These are phyloP conservation scores for Andrena trimmerana DNA, from an alignment of 2,888 invertebrate genomes.

Conservation along the genomic window DNA sequence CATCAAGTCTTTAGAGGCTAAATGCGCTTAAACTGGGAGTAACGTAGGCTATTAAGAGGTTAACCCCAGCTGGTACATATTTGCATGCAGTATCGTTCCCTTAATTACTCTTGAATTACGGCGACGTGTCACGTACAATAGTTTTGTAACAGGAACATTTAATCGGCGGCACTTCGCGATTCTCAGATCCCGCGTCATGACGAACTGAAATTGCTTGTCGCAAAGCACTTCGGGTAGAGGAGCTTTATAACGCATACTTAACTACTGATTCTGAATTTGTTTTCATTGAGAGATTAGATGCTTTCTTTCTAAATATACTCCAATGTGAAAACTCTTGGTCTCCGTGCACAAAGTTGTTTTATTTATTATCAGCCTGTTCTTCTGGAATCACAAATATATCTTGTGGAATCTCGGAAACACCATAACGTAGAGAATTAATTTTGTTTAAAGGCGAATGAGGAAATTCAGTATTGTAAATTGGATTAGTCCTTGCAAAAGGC, in stretches of 20 bases:
- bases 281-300: background rate
- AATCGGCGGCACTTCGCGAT: constrained; percentile 30
- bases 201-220: constrained; percentile 5
- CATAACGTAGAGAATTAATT: background rate
- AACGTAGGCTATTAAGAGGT: constrained; percentile 66
- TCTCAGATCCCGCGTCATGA: background rate
- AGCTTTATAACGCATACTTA: background rate
- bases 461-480: too few species aligned
- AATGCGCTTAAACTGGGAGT: constrained; percentile 65
- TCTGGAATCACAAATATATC: too few species aligned
- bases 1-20: constrained; percentile 47
- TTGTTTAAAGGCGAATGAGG: background rate
- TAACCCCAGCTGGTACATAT: constrained; percentile 58
- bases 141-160: constrained; percentile 24
- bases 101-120: constrained; percentile 70
- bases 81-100: constrained; percentile 66
- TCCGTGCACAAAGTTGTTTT: too few species aligned
- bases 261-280: background rate
- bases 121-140: constrained; percentile 45
- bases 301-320: too few species aligned
- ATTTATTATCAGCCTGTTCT: too few species aligned
- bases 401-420: too few species aligned
- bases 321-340: too few species aligned
- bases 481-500: too few species aligned
- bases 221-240: background rate